Evolutionary conservation across 2,797 vertebrate species (phyloP), one percentile per base, ranked within the genome.

Genomic region (Sternarchorhynchus goeldii): DNA sequence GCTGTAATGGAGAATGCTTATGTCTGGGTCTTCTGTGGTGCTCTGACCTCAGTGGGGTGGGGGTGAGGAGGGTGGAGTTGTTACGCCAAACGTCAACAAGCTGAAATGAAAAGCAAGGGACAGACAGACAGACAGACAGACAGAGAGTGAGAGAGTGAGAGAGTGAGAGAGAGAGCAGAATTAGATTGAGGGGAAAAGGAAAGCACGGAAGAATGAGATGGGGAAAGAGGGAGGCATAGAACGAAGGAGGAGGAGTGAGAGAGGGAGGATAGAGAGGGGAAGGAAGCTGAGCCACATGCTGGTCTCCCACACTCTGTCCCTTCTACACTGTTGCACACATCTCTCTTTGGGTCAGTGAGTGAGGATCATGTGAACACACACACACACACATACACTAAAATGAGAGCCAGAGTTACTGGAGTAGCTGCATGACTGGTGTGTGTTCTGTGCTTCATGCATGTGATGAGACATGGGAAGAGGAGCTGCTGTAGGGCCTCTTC

Each of bases 221-320:
- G 25, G 25, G 25, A 25, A 25, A 25, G 25, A 25, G 25, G 25
- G 36, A 64, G 63, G 60, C 17, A 45, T 21, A 76, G 41, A 69
- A 18, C 68, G 59, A 29, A 5, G 45, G 76, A 55, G 57, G 59
- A 50, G 60, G 50, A 50, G 34, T 65, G 41, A 18, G 60, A 68
- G 29, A 75, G 56, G 81, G 64, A 67, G 7, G 70, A 72, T 62
- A 41, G 58, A 79, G 70, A 82, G 73, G 80, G 77, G 79, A 68
- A 85, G 85, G 77, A 79, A 87, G 75, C 75, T 25, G 31, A 71
- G 75, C 76, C 85, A 70, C 85, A 82, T 85, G 84, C 81, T 81
- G 80, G 78, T 84, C 89, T 92, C 89, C 82, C 87, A 90, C 82
- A 80, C 81, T 66, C 25, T 20, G 76, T 82, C 65, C 68, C 79